Evolutionary conservation across 2,888 invertebrate species (phyloP).

Genomic region (Tupiocoris notatus): DNA sequence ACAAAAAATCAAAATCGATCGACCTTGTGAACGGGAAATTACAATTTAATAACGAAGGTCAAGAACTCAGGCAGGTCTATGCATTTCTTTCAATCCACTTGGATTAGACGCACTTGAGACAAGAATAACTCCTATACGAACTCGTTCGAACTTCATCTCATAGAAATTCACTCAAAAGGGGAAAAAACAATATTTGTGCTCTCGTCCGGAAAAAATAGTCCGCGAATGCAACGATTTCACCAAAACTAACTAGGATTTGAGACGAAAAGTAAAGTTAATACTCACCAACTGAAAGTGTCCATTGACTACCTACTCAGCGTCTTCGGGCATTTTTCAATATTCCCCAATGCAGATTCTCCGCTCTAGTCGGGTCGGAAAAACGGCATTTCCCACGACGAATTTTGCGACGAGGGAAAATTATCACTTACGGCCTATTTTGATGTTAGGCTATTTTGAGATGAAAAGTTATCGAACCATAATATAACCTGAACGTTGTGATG

Average conservation of each 20-base stretch:
- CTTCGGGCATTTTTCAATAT: neutral
- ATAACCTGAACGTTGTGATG: no score
- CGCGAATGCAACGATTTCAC: no score
- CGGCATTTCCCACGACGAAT: neutral
- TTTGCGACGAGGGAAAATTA: neutral
- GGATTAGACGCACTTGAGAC: no score
- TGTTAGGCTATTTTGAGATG: neutral
- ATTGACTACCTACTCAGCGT: slow-evolving; percentile 37
- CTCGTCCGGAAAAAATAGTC: neutral
- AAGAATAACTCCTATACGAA: no score
- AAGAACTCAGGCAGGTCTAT: no score
- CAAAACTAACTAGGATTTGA: neutral
- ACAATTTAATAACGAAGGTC: no score
- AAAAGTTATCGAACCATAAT: neutral
- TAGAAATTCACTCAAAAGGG: no score
- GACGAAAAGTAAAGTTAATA: neutral
- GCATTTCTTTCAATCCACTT: no score
- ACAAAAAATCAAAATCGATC: neutral
- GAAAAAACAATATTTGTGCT: neutral
- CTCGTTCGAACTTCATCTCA: no score
- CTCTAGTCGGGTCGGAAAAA: slow-evolving; percentile 23
- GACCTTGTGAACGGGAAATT: neutral
- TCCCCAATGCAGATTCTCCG: neutral
- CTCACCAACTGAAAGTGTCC: slow-evolving; percentile 46
- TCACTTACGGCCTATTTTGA: neutral